Percentiles rank a stretch among this genome's conserved stretches.
Evolutionary conservation across 2,888 invertebrate species (phyloP).

Genomic region (Apamea epomidion): DNA sequence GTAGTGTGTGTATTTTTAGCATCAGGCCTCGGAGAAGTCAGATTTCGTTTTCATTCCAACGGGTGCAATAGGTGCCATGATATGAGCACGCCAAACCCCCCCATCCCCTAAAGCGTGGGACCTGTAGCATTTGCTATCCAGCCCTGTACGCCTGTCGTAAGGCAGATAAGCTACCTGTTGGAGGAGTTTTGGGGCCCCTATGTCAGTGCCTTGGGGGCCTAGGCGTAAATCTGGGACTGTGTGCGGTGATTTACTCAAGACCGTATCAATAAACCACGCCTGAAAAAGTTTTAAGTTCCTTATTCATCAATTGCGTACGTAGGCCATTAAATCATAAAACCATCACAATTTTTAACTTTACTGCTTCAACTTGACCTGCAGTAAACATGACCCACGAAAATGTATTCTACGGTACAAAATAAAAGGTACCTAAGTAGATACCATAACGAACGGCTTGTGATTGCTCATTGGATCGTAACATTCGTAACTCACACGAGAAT

Average conservation of each 20-base stretch:
- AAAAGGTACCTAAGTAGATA: neutral
- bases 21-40: neutral
- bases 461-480: constrained; percentile 10
- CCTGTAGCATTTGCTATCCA: neutral
- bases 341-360: neutral
- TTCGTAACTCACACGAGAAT: constrained; percentile 17
- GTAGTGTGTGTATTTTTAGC: neutral
- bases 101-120: too few relatives aligned
- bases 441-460: constrained; percentile 12
- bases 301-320: neutral
- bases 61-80: neutral
- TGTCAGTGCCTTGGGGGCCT: too few relatives aligned
- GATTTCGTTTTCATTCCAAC: neutral
- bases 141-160: neutral
- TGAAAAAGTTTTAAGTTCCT: neutral
- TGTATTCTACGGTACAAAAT: neutral
- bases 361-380: neutral
- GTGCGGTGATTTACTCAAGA: neutral
- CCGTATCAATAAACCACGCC: neutral
- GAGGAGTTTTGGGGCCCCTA: neutral
- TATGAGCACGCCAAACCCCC: neutral
- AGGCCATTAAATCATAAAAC: neutral
- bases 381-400: neutral
- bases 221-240: neutral
- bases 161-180: neutral